Base-by-base conservation (phyloP, 2,888 invertebrate genomes). In the Ectobius pallidus region DNA sequence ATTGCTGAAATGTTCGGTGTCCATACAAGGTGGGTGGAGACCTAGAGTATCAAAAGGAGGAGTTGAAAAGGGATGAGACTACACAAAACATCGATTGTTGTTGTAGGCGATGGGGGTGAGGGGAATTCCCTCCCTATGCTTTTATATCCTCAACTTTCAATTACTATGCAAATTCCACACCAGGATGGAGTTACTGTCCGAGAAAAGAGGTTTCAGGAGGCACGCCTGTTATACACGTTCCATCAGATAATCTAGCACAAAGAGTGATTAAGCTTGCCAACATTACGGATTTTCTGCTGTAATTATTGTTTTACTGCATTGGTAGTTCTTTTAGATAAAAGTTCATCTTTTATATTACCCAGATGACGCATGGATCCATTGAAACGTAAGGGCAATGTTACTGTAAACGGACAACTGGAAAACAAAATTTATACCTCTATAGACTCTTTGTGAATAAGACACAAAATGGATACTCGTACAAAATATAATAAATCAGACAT, bases 91-190 rank as follows among this genome's bases (percentile, higher is more conserved):
- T 42, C 42, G 63, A 63, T 63, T 63, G 63, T 63, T 42, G 63
- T 63, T 61, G 3, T 18, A 18, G 16, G 30, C 3, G 4, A n/a
- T 49, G 6, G 4, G n/a, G 6, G 49, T 4, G 34, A 7, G 34
- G 52, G 25, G 7, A 3, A 1, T 3, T 25, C 25, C 39, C 25
- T 42, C 42, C 39, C 42, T 22, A 16, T 20, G 63, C 42, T 63
- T 63, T 63, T 63, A 63, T 25, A 63, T 63, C 63, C 39, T 25
- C 22, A 20, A 63, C 42, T 63, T 63, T 63, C 63, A 63, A 63
- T 63, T 63, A 63, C 63, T 63, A 63, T 63, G 63, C 63, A 63
- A 63, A 63, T 63, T 39, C 42, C 25, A 18, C 25, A 25, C 52
- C 25, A 52, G 9, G 25, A 6, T 27, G 52, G 52, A 25, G 52